Conservation (phyloP, 1,140 invertebrate species). For the Aphaenogaster floridana region DNA sequence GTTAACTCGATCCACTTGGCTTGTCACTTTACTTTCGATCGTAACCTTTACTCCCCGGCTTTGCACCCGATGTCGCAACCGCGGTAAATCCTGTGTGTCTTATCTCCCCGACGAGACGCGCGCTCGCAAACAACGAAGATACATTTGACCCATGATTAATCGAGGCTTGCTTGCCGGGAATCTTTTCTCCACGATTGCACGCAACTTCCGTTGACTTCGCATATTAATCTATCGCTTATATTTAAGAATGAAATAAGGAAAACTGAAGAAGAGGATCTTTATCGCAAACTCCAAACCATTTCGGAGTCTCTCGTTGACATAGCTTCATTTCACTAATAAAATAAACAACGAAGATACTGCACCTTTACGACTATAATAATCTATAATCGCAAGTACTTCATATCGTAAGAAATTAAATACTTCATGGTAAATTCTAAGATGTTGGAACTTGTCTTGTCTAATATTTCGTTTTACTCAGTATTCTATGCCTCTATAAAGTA, state of each 20-base stretch:
- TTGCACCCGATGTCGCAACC: conserved; percentile 37
- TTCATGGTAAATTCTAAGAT: background rate
- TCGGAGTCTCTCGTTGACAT: background rate
- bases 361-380: background rate
- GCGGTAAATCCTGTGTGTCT: conserved; percentile 31
- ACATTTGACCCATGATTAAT: conserved; percentile 66
- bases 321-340: conserved; percentile 15
- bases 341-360: background rate
- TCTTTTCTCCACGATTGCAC: background rate
- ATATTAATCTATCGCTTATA: conserved; percentile 33
- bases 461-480: conserved; percentile 1
- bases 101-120: background rate
- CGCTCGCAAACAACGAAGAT: background rate
- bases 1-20: conserved; percentile 71
- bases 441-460: background rate
- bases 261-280: background rate
- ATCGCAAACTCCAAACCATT: background rate
- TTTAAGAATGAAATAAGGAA: conserved; percentile 5
- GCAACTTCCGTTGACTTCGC: background rate
- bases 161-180: conserved; percentile 14
- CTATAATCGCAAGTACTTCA: background rate
- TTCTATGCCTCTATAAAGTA: conserved; percentile 10
- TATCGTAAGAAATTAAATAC: conserved; percentile 22
- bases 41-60: conserved; percentile 63
- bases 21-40: conserved; percentile 72